phyloP scores from a whole-genome alignment of 1,140 invertebrate species.

The Drosophila guanche region DNA sequence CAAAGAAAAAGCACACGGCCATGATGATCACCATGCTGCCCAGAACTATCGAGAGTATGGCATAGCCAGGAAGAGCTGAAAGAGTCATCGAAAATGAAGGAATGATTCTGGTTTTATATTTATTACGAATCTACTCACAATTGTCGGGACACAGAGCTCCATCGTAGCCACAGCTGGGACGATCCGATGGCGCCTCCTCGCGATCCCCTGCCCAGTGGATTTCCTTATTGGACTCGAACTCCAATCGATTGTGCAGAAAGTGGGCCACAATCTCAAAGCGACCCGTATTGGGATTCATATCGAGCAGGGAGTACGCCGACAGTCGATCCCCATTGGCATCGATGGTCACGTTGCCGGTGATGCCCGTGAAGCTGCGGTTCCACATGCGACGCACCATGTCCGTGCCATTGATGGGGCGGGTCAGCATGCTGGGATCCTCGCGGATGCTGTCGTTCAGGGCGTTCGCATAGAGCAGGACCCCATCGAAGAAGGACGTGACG shows the following conservation, averaged over 20 bases:
- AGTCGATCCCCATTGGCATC: constrained; percentile 95
- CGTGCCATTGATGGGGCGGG: constrained; percentile 85
- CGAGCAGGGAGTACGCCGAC: constrained; percentile 94
- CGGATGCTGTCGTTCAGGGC: constrained; percentile 94
- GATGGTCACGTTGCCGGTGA: constrained; percentile 95
- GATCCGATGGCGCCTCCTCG: constrained; percentile 90
- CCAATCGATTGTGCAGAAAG: constrained; percentile 84
- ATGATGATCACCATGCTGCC: constrained; percentile 91
- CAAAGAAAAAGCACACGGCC: constrained; percentile 87
- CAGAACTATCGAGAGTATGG: constrained; percentile 93
- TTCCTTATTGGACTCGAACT: constrained; percentile 87
- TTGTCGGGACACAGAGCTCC: constrained; percentile 92
- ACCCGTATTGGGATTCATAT: constrained; percentile 92
- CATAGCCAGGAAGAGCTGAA: constrained; percentile 92
- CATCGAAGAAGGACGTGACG: constrained; percentile 97
- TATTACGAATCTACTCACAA: constrained; percentile 84
- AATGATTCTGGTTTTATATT: background rate
- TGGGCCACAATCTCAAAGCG: constrained; percentile 89
- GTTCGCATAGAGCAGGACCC: constrained; percentile 95
- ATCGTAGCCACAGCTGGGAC: constrained; percentile 96
- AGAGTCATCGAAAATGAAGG: background rate
- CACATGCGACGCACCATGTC: constrained; percentile 93
- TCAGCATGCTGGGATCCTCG: constrained; percentile 86
- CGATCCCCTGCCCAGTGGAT: constrained; percentile 95
- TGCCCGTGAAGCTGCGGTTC: constrained; percentile 92